Evolutionary conservation across 2,113 vertebrate species (phyloP), one percentile per base, ranked within the genome.

Genomic region (Sinocyclocheilus grahami): DNA sequence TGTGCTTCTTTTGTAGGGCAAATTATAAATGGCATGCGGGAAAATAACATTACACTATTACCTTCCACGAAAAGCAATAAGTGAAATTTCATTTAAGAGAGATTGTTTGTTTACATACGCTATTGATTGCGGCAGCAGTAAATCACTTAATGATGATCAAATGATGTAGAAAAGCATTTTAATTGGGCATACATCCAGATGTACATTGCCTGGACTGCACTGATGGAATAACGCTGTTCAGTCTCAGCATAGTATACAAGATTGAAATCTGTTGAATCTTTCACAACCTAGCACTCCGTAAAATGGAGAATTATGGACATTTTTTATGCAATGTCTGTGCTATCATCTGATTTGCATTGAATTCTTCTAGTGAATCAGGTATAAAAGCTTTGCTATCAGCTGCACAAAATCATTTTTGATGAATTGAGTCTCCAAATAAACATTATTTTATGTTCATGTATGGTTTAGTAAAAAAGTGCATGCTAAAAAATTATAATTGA

Each of bases 171-270:
- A 75, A 51, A 24, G 42, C 72, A 27, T 76, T 76, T 76, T 76
- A 76, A 51, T 76, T 51, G 37, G 71, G 74, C 74, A 76, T 76
- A 76, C n/a, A 76, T 51, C 42, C 74, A 48, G 12, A 76, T 51
- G 37, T 37, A 42, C 71, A n/a, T 42, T 74, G 37, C 71, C n/a
- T 48, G 74, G 22, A 51, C 74, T 76, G 74, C 74, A 51, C 1
- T 76, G 42, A 76, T 76, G 74, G 20, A 74, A 22, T 42, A 39
- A 74, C 10, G 33, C 20, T 22, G 71, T 42, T 42, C 37, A 74
- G 3, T 39, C 20, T 11, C 69, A 12, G 37, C 69, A 42, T 13
- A 74, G 4, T 42, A 42, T 42, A 20, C 37, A n/a, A 22, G 37
- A 74, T 76, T 51, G n/a, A 76, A 76, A n/a, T 51, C 33, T 42